phyloP scores from a whole-genome alignment of 2,888 invertebrate species.

The Drosophila setosimentum region DNA sequence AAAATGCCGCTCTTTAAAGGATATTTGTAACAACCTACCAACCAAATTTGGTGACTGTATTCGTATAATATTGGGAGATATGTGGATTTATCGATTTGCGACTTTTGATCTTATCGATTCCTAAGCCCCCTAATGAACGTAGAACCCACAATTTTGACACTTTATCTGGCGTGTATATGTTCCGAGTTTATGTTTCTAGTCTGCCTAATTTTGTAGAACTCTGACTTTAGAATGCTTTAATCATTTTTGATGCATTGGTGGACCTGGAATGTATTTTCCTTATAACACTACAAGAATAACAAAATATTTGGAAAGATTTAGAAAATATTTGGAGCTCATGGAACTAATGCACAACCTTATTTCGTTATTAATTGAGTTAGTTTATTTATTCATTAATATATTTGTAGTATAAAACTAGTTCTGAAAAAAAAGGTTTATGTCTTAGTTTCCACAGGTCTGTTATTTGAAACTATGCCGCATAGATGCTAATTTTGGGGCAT shows the following conservation, averaged over 20 bases:
- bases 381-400: not conserved
- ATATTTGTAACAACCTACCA: too few species aligned
- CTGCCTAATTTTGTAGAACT: not conserved
- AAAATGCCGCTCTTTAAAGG: too few species aligned
- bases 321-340: not conserved
- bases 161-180: not conserved
- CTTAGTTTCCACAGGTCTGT: not conserved
- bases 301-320: too few species aligned
- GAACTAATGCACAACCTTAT: not conserved
- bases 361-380: not conserved
- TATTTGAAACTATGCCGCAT: not conserved
- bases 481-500: not conserved
- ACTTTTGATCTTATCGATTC: too few species aligned
- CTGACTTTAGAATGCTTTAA: not conserved
- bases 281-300: not conserved
- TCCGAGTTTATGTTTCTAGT: not conserved
- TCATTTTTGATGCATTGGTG: not conserved
- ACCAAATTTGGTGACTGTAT: too few species aligned
- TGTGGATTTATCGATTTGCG: not conserved
- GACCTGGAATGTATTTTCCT: not conserved
- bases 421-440: not conserved
- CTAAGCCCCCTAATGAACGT: not conserved
- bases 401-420: not conserved
- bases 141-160: not conserved
- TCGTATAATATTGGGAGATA: not conserved